Base-by-base conservation (phyloP, 2,888 invertebrate genomes). In the Yponomeuta malinellus region DNA sequence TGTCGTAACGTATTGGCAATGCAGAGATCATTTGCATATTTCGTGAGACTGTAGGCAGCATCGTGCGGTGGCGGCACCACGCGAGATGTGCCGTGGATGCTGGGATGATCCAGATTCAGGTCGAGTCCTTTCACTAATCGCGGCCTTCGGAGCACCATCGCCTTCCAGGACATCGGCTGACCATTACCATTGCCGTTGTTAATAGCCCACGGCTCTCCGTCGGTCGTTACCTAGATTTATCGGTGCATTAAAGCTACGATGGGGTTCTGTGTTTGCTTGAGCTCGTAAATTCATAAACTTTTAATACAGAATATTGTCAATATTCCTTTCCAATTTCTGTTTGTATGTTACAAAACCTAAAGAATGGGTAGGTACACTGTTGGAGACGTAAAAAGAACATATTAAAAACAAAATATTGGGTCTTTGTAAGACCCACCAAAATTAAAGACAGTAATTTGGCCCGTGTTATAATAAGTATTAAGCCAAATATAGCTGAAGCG, bases 71-170 rank as follows among this genome's bases (percentile, higher is more conserved):
- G 37, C 68, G 12, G 69, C 43, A 37, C 63, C 65, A 23, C 68
- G 37, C 66, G 72, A 70, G 64, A 70, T 66, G 68, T 67, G 64
- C 63, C 63, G 69, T 48, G 52, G 70, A 52, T 69, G 70, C 69
- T 37, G 78, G 83, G 91, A 91, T 89, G 91, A 88, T 90, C 90
- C 90, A 90, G 90, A 90, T 91, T 85, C 85, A 81, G 79, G 75
- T 76, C 74, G 81, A 77, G 84, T 89, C 91, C 91, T 91, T 92
- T 92, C 91, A 90, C 91, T 80, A 78, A 71, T 68, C 72, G 76
- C 83, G 87, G 87, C 91, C 91, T 92, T 91, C 91, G 87, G 83
- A 75, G 33, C 67, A 71, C 76, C 73, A 78, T 72, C 79, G 52
- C 52, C 52, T 78, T 78, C 81, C 80, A 78, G 77, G 75, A 79